Evolutionary conservation across 1,140 invertebrate genomes (phyloP).

Genomic region (Drosophila watanabei): DNA sequence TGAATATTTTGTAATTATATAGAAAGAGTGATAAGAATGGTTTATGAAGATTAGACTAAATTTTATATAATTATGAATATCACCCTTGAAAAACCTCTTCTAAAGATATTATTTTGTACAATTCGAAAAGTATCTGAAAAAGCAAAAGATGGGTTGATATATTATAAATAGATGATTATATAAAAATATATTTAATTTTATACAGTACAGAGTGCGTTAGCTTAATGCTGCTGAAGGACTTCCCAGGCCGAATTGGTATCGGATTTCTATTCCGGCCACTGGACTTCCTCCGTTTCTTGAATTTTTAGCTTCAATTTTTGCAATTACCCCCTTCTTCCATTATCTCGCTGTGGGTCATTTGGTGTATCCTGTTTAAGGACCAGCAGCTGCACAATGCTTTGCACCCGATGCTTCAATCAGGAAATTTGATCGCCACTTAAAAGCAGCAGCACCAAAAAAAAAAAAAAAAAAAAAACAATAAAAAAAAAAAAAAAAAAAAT

Average conservation of each 20-base stretch:
- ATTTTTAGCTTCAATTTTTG: constrained; percentile 66
- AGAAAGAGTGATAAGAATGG: too few species aligned
- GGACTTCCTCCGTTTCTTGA: constrained; percentile 62
- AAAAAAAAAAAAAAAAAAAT: constrained; percentile 3
- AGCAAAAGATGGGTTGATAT: too few species aligned
- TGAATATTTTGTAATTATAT: too few species aligned
- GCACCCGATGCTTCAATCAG: constrained; percentile 72
- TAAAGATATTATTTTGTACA: too few species aligned
- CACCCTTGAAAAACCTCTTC: too few species aligned
- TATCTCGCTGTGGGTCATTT: constrained; percentile 2
- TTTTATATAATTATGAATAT: too few species aligned
- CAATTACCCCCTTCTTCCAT: constrained; percentile 50
- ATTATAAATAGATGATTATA: too few species aligned
- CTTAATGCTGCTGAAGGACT: constrained; percentile 19
- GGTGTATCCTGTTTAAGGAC: constrained; percentile 65
- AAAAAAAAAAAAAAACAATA: constrained; percentile 9
- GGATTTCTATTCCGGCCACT: constrained; percentile 56
- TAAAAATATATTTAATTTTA: too few species aligned
- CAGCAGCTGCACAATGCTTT: constrained; percentile 53
- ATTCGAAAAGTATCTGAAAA: too few species aligned
- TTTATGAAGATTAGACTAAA: too few species aligned
- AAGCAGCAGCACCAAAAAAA: constrained; percentile 34
- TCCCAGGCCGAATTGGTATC: constrained; percentile 30
- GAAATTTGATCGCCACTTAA: constrained; percentile 81
- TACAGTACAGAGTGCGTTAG: neutral